phyloP scores from a whole-genome alignment of 1,140 invertebrate species.

The Drosophila paulistorum region DNA sequence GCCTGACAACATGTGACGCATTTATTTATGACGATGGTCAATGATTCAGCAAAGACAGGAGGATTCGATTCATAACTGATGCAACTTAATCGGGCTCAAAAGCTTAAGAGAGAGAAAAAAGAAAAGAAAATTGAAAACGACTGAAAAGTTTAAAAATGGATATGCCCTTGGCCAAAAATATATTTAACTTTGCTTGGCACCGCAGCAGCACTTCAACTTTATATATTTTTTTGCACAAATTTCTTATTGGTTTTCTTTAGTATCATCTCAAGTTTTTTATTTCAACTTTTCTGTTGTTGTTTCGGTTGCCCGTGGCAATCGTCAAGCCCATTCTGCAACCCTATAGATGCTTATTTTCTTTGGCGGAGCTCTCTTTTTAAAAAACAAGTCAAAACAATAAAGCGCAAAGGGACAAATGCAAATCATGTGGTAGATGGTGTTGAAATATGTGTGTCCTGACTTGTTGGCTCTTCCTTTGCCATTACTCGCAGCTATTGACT shows the following conservation, averaged over 20 bases:
- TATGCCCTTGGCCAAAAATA: constrained; percentile 40
- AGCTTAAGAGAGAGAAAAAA: constrained; percentile 19
- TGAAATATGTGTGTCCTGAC: constrained; percentile 26
- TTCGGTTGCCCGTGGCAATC: constrained; percentile 65
- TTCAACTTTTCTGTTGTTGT: constrained; percentile 1
- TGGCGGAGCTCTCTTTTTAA: constrained; percentile 32
- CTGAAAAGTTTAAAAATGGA: constrained; percentile 45
- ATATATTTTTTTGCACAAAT: background rate
- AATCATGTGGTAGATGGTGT: constrained; percentile 37
- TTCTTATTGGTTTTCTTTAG: constrained; percentile 65
- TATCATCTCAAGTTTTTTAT: constrained; percentile 10
- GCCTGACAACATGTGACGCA: constrained; percentile 45
- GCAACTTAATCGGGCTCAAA: constrained; percentile 37
- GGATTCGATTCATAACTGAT: constrained; percentile 18
- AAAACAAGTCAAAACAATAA: constrained; percentile 50
- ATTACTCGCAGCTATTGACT: constrained; percentile 47
- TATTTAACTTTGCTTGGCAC: background rate
- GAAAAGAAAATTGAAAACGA: constrained; percentile 2
- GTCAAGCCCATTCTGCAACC: constrained; percentile 29
- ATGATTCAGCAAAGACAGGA: background rate
- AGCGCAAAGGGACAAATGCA: constrained; percentile 26
- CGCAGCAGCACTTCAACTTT: constrained; percentile 44
- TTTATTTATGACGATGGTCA: constrained; percentile 1
- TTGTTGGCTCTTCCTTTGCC: constrained; percentile 17
- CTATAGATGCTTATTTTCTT: constrained; percentile 64